Conservation (phyloP, 2,113 vertebrate species). For the Ameiurus melas region DNA sequence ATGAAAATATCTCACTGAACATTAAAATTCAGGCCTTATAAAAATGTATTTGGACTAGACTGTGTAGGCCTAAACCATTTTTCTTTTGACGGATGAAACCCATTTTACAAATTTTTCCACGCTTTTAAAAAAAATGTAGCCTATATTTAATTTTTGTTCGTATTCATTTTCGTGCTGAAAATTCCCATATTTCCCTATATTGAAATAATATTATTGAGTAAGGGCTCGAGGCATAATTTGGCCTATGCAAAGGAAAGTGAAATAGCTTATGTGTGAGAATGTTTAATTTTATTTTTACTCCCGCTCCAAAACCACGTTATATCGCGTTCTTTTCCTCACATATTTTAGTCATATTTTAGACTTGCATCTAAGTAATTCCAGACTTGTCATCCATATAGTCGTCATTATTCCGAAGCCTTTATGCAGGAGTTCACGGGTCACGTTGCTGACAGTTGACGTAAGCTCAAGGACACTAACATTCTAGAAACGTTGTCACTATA, state of each 20-base stretch:
- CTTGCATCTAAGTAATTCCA: constrained; percentile 75
- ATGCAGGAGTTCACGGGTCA: constrained; percentile 23
- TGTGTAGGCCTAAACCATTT: neutral
- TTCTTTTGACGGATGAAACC: neutral
- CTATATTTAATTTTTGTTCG: neutral
- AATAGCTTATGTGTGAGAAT: constrained; percentile 16
- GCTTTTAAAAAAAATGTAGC: too few relatives aligned
- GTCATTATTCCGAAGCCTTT: constrained; percentile 55
- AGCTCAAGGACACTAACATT: neutral
- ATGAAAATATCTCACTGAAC: neutral
- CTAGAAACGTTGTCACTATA: neutral
- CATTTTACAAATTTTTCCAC: too few relatives aligned
- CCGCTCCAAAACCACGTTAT: neutral
- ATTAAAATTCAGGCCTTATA: neutral
- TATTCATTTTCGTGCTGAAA: neutral
- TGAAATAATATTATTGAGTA: neutral
- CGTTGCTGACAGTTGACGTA: constrained; percentile 1
- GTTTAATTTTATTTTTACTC: constrained; percentile 5
- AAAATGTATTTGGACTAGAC: neutral
- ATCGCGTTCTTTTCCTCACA: constrained; percentile 47
- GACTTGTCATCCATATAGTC: constrained; percentile 73
- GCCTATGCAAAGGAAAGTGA: neutral
- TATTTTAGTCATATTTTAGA: constrained; percentile 62
- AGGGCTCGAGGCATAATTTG: neutral
- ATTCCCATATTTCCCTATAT: neutral